Base-by-base conservation (phyloP, 2,113 vertebrate genomes). In the Willisornis vidua region DNA sequence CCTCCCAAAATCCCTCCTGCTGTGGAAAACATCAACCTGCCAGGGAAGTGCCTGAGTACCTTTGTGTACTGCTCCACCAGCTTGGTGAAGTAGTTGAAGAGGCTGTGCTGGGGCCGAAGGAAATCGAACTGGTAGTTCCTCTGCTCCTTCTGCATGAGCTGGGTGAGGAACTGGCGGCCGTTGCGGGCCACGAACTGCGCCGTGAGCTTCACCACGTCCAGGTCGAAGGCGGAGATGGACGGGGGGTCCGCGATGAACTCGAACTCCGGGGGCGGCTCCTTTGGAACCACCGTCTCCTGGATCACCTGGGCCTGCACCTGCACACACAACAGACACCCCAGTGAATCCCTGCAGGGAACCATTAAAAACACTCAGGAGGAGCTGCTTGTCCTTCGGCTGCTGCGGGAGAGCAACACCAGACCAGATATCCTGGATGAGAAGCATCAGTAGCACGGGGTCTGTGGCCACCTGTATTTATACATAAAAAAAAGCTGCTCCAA, bases 101-200 rank as follows among this genome's bases (percentile, higher is more conserved):
- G 99, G 80, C 99, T 99, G 98, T 99, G 99, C 94, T 99, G 99
- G 0, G 99, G 99, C 8, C 99, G 98, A 58, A 99, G 98, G 91
- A 99, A 99, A 94, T 99, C 99, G 95, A 99, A 99, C 96, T 99
- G 99, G 91, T 99, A 99, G 98, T 99, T 99, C 91, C 99, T 98
- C 97, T 99, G 99, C 84, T 99, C 99, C 48, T 99, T 99, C 97
- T 99, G 99, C 99, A 99, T 99, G 78, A 99, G 98, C 97, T 99
- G 99, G 1, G 99, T 99, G 85, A 99, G 98, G 97, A 99, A 99
- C 97, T 99, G 99, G 31, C 99, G 98, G 26, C 99, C 99, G 0
- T 99, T 99, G 24, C 99, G 98, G 29, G 99, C 99, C 66, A 99
- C 99, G 19, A 99, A 99, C 98, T 99, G 99, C 2, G 99, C 99